These are phyloP conservation scores for Drosophila repleta DNA, from an alignment of 1,140 invertebrate genomes.

Conservation along the genomic window DNA sequence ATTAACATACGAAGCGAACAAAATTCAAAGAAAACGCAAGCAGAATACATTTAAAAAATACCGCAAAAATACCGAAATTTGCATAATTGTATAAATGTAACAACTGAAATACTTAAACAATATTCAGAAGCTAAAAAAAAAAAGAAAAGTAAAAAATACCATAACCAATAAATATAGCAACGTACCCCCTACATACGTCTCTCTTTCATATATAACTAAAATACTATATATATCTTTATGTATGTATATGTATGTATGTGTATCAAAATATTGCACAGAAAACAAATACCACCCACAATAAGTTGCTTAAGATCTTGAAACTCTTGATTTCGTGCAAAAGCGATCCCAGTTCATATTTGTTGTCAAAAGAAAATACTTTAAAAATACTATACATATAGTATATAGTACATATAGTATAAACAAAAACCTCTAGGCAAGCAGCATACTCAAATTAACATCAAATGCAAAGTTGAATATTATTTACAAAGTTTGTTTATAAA, in stretches of 20 bases:
- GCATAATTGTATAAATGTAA: conserved; percentile 72
- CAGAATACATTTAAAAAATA: background rate
- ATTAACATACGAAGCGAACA: background rate
- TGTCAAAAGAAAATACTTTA: conserved; percentile 25
- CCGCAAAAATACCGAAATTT: conserved; percentile 4
- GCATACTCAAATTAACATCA: conserved; percentile 73
- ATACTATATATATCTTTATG: conserved; percentile 16
- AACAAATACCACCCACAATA: conserved; percentile 9
- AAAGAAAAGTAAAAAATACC: conserved; percentile 10
- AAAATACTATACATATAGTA: conserved; percentile 6
- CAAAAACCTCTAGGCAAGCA: conserved; percentile 59
- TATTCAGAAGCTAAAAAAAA: conserved; percentile 33
- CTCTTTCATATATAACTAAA: conserved; percentile 50
- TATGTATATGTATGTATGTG: conserved; percentile 13
- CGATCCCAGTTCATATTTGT: conserved; percentile 25
- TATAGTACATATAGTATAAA: conserved; percentile 11
- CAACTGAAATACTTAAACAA: conserved; percentile 41
- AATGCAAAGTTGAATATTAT: conserved; percentile 51
- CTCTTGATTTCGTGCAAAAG: conserved; percentile 13
- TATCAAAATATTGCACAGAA: conserved; percentile 6
- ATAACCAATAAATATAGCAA: conserved; percentile 63
- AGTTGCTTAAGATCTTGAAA: conserved; percentile 7
- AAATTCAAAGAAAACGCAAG: background rate
- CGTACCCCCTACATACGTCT: conserved; percentile 74
- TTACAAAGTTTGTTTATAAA: conserved; percentile 10